Base-by-base conservation (phyloP, 2,797 vertebrate genomes). In the Corythornis leucogaster region DNA sequence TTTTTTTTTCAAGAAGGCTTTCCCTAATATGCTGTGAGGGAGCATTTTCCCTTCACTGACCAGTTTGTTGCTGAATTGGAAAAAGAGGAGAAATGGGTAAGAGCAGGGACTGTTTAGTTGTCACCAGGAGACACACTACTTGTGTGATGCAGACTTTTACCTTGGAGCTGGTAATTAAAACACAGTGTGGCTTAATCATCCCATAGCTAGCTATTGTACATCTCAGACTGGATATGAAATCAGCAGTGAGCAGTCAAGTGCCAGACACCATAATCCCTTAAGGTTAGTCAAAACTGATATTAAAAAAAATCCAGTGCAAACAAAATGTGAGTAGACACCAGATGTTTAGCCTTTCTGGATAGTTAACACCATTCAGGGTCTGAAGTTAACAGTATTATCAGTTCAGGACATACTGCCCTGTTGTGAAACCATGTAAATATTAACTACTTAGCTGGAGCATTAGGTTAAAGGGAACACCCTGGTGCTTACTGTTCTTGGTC, bases 391-490 rank as follows among this genome's bases (percentile, higher is more conserved):
- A 66, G 14, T 64, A 35, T 89, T 89, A 92, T 93, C 88, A 85
- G 25, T 64, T 88, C 31, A 38, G 90, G 43, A 85, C 84, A 63
- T 94, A 61, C 81, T 1, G 1, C 57, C 63, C 86, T 87, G 4
- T 89, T 95, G 90, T 93, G 93, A 93, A 96, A 96, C 79, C 30
- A 4, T 22, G 71, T 94, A 92, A 93, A 89, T 74, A 95, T 94
- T 94, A 94, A 93, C 88, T 1, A 0, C 75, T 61, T 80, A 1
- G 13, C 75, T 45, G 62, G 76, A 93, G 38, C 46, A 3, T 33
- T 85, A 51, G 75, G 83, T 82, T 92, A 93, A 91, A 96, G 92
- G 83, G 58, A 75, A 57, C 59, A 40, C 55, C 18, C 70, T 66
- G n/a, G 22, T 87, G 62, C 77, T n/a, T 42, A 21, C 43, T 87